Evolutionary conservation across 2,888 invertebrate genomes (phyloP).

Genomic region (Erannis defoliaria): DNA sequence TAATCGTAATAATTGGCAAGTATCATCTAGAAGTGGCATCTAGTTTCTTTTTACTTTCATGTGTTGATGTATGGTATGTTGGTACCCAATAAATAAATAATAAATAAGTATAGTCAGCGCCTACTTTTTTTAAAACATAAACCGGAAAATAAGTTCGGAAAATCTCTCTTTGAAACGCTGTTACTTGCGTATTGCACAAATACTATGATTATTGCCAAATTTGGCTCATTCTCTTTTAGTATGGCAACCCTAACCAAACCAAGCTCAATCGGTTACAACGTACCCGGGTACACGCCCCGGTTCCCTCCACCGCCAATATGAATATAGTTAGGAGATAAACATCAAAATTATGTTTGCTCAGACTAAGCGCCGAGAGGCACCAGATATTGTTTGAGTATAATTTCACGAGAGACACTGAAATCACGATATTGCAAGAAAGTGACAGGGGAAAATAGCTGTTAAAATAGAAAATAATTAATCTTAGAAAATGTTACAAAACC

Average conservation of each 20-base stretch:
- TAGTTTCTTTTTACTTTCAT: too few relatives aligned
- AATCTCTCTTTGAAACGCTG: too few relatives aligned
- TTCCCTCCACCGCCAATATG: conserved; percentile 16
- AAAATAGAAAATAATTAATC: too few relatives aligned
- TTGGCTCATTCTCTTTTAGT: neutral
- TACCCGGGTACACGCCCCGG: neutral
- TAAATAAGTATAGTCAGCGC: too few relatives aligned
- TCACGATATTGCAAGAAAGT: neutral
- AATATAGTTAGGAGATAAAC: conserved; percentile 19
- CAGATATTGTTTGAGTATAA: conserved; percentile 13
- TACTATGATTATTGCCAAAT: neutral
- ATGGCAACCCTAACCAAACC: neutral
- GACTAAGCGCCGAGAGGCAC: neutral
- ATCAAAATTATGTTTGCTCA: conserved; percentile 18
- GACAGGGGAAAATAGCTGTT: neutral
- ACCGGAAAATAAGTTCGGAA: too few relatives aligned
- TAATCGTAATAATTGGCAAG: too few relatives aligned
- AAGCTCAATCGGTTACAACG: conserved; percentile 10
- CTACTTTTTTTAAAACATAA: too few relatives aligned
- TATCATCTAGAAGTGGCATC: too few relatives aligned
- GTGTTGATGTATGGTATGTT: too few relatives aligned
- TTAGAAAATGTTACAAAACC: too few relatives aligned
- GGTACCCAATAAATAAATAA: too few relatives aligned
- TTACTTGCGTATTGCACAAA: too few relatives aligned
- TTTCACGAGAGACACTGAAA: neutral